A percentile compares a stretch with the other conserved stretches of the same genome.
Conservation (phyloP, 2,888 invertebrate species). For the Sympetrum striolatum region DNA sequence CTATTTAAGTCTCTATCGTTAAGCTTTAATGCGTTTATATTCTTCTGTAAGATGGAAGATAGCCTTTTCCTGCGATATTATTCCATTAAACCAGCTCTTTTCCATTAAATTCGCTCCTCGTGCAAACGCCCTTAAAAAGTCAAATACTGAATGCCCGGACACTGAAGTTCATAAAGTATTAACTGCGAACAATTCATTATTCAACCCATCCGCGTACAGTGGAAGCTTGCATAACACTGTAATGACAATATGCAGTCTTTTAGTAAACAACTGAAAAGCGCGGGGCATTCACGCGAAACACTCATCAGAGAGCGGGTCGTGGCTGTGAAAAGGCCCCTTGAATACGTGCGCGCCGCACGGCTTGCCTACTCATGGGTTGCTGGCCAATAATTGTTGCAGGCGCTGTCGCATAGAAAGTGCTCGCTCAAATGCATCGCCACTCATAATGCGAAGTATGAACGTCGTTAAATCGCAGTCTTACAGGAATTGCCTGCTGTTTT, state of each 20-base stretch:
- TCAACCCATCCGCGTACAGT: too few relatives aligned
- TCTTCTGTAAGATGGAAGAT: too few relatives aligned
- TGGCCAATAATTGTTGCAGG: conserved; percentile 30
- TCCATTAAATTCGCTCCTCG: too few relatives aligned
- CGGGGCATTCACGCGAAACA: neutral
- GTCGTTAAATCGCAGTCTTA: neutral
- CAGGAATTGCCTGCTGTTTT: neutral
- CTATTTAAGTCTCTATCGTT: too few relatives aligned
- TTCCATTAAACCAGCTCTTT: too few relatives aligned
- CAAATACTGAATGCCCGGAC: too few relatives aligned
- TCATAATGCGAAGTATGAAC: neutral
- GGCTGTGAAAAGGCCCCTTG: conserved; percentile 13
- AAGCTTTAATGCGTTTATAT: too few relatives aligned
- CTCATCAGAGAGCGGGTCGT: neutral
- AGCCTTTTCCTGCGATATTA: too few relatives aligned
- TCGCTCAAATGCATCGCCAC: conserved; percentile 6
- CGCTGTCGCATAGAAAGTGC: conserved; percentile 15
- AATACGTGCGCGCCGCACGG: conserved; percentile 24
- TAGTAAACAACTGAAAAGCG: neutral
- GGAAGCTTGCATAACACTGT: too few relatives aligned
- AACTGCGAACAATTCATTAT: too few relatives aligned
- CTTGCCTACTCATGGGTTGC: conserved; percentile 23
- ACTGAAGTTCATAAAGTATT: too few relatives aligned
- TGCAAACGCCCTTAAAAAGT: too few relatives aligned
- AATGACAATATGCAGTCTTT: neutral